These are phyloP conservation scores for Barnardius zonarius DNA, from an alignment of 2,113 vertebrate species.

Conservation along the genomic window DNA sequence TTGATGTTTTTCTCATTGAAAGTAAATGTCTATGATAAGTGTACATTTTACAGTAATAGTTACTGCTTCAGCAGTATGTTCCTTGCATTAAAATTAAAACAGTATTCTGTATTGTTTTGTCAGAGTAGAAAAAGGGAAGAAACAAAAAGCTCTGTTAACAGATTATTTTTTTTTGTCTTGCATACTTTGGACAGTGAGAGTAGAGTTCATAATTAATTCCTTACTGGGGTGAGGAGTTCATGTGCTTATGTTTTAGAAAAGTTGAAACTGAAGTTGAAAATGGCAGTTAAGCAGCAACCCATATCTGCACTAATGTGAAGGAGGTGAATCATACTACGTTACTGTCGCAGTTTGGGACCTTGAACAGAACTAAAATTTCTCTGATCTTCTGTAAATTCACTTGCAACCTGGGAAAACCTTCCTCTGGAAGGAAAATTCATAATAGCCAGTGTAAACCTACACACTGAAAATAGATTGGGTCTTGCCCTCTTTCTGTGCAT, in stretches of 20 bases:
- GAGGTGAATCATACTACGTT: neutral
- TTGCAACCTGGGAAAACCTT: neutral
- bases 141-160: neutral
- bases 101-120: neutral
- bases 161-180: neutral
- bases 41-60: neutral
- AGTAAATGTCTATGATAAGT: neutral
- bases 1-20: neutral
- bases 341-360: neutral
- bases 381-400: neutral
- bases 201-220: neutral
- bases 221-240: accelerated
- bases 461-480: neutral
- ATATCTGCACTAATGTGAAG: neutral
- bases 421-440: neutral
- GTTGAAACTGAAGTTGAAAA: neutral
- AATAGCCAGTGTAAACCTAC: neutral
- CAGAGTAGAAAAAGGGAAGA: neutral
- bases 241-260: neutral
- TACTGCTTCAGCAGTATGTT: neutral
- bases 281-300: neutral
- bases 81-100: neutral
- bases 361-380: neutral
- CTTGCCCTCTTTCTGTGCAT: neutral
- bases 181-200: neutral